Evolutionary conservation across 2,797 vertebrate genomes (phyloP), one percentile per base, ranked within the genome.

Genomic region (Sebastes steindachneri): DNA sequence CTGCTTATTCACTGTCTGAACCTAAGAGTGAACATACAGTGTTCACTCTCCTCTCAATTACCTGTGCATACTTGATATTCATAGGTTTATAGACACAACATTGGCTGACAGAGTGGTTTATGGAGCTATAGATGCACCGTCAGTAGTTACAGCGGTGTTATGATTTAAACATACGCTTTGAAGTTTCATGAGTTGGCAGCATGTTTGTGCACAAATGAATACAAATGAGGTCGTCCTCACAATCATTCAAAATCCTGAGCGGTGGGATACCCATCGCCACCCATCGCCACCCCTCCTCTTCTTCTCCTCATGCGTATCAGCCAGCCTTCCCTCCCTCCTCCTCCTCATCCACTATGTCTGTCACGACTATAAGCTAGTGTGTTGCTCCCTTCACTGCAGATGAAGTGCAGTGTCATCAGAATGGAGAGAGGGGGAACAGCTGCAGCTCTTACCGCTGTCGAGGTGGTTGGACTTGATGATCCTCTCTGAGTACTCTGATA

Each of bases 401-500:
- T 55, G 19, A 59, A 67, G 53, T 37, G 63, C 79, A 58, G 45
- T 23, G 53, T 79, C 69, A 73, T 73, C 53, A 63, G 10, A 64
- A 35, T 0, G 31, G 23, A 29, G 73, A 23, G 66, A 63, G 10
- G 11, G 68, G 21, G 48, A 80, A 62, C 65, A 53, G 73, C 63
- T 65, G 79, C 66, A 59, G 74, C 69, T 79, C 97, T 98, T 97
- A 99, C 99, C 97, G 68, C 95, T 97, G 93, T 99, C 97, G 93
- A 99, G 94, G 86, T 99, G 98, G 95, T 99, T 99, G 89, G 98
- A 97, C 93, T 99, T 99, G 96, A 99, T 97, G 92, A 99, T 99
- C 96, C 97, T 99, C 95, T 99, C 98, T 0, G 98, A 99, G 91
- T 99, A 99, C 89, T 99, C 98, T 21, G 98, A 98, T 95, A 99